Percentiles rank a stretch among this genome's conserved stretches.
Conservation (phyloP, 2,797 vertebrate species). For the Philypnodon macrostomus region DNA sequence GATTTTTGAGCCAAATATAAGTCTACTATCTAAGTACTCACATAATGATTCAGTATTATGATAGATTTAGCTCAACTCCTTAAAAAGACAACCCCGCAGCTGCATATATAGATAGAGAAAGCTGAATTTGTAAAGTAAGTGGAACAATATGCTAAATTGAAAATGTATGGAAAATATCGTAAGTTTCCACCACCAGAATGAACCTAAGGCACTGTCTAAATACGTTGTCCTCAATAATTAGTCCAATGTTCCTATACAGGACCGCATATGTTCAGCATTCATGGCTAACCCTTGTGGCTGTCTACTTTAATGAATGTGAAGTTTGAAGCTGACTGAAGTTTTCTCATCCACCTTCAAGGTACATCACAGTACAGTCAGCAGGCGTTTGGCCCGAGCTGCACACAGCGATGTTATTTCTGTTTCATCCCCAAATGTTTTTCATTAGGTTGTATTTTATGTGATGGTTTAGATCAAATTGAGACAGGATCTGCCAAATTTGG, state of each 20-base stretch:
- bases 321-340: conserved; percentile 24
- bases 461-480: conserved; percentile 60
- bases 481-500: conserved; percentile 52
- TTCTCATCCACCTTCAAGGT: conserved; percentile 40
- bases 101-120: too few relatives aligned
- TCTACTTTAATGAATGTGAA: conserved; percentile 30
- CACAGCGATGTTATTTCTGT: conserved; percentile 46
- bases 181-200: conserved; percentile 6
- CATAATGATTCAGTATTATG: not conserved
- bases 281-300: conserved; percentile 15
- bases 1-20: not conserved
- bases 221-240: conserved; percentile 19
- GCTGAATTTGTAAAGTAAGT: too few relatives aligned
- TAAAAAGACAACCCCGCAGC: not conserved
- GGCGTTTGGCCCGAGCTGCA: conserved; percentile 35
- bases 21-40: not conserved
- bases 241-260: conserved; percentile 24
- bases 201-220: not conserved
- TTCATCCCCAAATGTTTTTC: conserved; percentile 57
- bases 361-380: conserved; percentile 33
- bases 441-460: conserved; percentile 61
- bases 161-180: conserved; percentile 2
- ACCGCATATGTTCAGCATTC: conserved; percentile 8
- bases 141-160: too few relatives aligned
- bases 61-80: not conserved